Conservation (phyloP, 1,140 invertebrate species). For the Drosophila saltans region DNA sequence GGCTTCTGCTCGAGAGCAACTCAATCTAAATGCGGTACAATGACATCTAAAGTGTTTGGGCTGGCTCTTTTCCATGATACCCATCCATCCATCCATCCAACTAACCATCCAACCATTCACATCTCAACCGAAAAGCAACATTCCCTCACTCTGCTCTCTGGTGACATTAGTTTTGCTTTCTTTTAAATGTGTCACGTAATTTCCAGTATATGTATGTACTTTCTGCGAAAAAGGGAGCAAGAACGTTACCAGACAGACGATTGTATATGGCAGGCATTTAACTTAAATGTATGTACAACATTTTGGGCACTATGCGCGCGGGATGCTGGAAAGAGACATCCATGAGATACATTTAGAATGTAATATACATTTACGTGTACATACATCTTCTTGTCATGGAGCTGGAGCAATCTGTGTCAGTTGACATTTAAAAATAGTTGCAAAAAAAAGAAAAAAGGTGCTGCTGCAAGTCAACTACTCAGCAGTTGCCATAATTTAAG, state of each 20-base stretch:
- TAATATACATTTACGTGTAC: not conserved
- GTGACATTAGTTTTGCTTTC: slow-evolving; percentile 79
- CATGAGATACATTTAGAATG: not conserved
- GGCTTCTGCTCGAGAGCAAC: slow-evolving; percentile 66
- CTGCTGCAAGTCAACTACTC: slow-evolving; percentile 41
- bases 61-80: slow-evolving; percentile 55
- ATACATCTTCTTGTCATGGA: not conserved
- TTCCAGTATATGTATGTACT: slow-evolving; percentile 38
- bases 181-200: slow-evolving; percentile 80
- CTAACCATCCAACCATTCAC: slow-evolving; percentile 2
- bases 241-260: slow-evolving; percentile 43
- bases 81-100: slow-evolving; percentile 15
- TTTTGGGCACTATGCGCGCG: slow-evolving; percentile 54
- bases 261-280: slow-evolving; percentile 78
- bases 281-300: slow-evolving; percentile 74
- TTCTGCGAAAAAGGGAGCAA: slow-evolving; percentile 15
- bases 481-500: slow-evolving; percentile 8
- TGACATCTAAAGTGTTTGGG: slow-evolving; percentile 79
- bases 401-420: slow-evolving; percentile 58
- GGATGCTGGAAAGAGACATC: not conserved
- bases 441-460: not conserved
- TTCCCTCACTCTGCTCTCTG: slow-evolving; percentile 8
- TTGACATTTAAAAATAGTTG: slow-evolving; percentile 73
- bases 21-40: slow-evolving; percentile 81
- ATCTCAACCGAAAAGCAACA: slow-evolving; percentile 7